Evolutionary conservation across 2,888 invertebrate genomes (phyloP).

Genomic region (Norana najaformis): DNA sequence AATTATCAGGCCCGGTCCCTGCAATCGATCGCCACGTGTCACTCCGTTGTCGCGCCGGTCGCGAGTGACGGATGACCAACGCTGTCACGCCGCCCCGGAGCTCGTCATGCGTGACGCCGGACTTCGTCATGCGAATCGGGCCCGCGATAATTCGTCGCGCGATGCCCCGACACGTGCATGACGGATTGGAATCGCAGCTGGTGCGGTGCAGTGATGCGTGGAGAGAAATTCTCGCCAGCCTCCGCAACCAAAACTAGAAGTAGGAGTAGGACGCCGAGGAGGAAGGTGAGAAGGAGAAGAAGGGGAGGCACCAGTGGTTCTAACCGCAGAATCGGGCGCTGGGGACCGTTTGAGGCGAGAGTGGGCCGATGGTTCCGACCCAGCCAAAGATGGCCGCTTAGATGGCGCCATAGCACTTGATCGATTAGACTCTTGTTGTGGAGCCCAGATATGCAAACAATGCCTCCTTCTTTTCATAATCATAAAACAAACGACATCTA

Average conservation of each 20-base stretch:
- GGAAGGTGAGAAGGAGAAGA: neutral
- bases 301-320: neutral
- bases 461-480: neutral
- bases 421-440: neutral
- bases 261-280: neutral
- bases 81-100: slow-evolving; percentile 1
- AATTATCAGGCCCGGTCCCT: neutral
- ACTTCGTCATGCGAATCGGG: neutral
- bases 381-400: neutral
- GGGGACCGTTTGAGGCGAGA: slow-evolving; percentile 21
- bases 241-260: neutral
- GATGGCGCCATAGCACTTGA: neutral
- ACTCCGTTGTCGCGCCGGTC: slow-evolving; percentile 5
- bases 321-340: slow-evolving; percentile 2
- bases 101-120: slow-evolving; percentile 3
- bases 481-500: neutral
- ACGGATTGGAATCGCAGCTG: slow-evolving; percentile 16
- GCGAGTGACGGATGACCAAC: slow-evolving; percentile 16
- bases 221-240: neutral
- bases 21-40: slow-evolving; percentile 14
- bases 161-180: slow-evolving; percentile 16
- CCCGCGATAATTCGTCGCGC: slow-evolving; percentile 17
- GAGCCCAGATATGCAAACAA: neutral
- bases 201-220: neutral
- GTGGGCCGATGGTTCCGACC: neutral